Evolutionary conservation across 2,113 vertebrate species (phyloP).

Genomic region (Sebastes schlegelii): DNA sequence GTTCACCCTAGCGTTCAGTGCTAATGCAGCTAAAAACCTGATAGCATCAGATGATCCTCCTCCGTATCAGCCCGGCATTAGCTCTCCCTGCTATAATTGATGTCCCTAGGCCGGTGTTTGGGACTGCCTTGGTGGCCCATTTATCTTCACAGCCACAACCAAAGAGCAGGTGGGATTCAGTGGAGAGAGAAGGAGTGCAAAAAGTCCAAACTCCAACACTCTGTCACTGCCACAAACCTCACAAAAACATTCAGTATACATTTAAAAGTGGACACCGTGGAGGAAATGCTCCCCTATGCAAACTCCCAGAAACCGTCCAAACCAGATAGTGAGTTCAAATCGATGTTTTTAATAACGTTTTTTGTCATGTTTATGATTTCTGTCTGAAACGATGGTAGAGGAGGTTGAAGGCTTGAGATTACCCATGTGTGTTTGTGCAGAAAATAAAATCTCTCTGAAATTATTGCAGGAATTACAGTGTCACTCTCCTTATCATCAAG

Average conservation of each 20-base stretch:
- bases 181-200: background rate
- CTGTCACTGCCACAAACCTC: conserved; percentile 35
- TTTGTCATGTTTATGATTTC: conserved; percentile 10
- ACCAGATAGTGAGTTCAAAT: background rate
- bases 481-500: conserved; percentile 22
- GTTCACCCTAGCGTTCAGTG: background rate
- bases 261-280: background rate
- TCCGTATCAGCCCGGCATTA: conserved; percentile 38
- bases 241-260: conserved; percentile 24
- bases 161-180: conserved; percentile 23
- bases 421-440: background rate
- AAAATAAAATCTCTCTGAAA: conserved; percentile 7
- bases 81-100: conserved; percentile 23
- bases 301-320: background rate
- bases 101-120: conserved; percentile 49
- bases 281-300: conserved; percentile 10
- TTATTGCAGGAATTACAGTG: conserved; percentile 38
- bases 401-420: background rate
- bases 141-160: conserved; percentile 52
- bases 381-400: background rate
- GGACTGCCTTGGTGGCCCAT: conserved; percentile 44
- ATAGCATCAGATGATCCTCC: conserved; percentile 45
- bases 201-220: conserved; percentile 5
- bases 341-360: background rate
- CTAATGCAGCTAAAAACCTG: conserved; percentile 14